Evolutionary conservation across 2,888 invertebrate species (phyloP).

Genomic region (Notocelia uddmanniana): DNA sequence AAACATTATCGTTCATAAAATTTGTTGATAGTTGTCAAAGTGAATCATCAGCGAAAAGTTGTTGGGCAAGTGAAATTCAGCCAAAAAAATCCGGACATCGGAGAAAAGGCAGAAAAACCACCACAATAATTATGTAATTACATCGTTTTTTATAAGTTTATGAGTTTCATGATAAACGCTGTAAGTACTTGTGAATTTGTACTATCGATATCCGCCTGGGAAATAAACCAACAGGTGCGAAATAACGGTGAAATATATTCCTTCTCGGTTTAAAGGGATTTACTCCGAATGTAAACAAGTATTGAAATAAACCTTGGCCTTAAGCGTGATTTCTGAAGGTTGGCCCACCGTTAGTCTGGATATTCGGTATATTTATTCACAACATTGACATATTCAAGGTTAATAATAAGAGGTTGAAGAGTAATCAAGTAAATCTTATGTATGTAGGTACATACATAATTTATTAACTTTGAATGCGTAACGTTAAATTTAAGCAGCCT

Average conservation of each 20-base stretch:
- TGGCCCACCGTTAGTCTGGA: slow-evolving; percentile 5
- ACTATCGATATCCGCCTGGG: no score
- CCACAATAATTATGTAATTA: no score
- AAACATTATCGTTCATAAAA: no score
- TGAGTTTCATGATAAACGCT: no score
- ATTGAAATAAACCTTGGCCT: slow-evolving; percentile 33
- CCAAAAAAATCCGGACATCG: no score
- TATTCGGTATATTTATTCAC: slow-evolving; percentile 29
- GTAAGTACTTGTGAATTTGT: no score
- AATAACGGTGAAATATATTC: slow-evolving; percentile 18
- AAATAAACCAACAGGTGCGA: slow-evolving; percentile 4
- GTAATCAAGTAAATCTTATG: neutral
- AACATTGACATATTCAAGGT: slow-evolving; percentile 26
- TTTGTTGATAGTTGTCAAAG: no score
- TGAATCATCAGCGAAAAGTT: no score
- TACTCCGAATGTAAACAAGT: slow-evolving; percentile 30
- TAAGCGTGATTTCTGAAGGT: slow-evolving; percentile 21
- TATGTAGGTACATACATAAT: neutral
- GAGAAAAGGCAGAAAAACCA: no score
- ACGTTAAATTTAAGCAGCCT: no score
- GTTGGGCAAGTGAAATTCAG: no score
- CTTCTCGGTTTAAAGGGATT: slow-evolving; percentile 32
- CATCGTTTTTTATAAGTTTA: no score
- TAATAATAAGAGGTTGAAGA: neutral
- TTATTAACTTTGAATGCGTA: neutral